Percentiles rank a stretch among this genome's conserved stretches.
phyloP scores from a whole-genome alignment of 1,140 invertebrate genomes.

The honey bee (Apis mellifera) region DNA sequence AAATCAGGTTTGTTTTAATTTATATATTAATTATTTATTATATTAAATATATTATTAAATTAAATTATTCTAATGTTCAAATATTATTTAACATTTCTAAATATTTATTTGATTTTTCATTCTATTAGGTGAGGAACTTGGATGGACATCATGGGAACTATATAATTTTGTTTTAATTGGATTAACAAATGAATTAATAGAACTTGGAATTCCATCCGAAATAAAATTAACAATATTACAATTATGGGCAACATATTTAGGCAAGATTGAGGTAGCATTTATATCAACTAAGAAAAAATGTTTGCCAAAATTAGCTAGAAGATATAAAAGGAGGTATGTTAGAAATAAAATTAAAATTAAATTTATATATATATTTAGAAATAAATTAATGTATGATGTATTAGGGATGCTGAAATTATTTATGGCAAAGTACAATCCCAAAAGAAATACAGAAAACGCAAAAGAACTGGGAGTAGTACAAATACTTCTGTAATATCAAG shows the following conservation, averaged over 20 bases:
- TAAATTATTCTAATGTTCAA: neutral
- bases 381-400: constrained; percentile 48
- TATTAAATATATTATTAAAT: neutral
- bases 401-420: constrained; percentile 82
- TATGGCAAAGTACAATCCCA: constrained; percentile 76
- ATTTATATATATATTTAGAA: neutral
- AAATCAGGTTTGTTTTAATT: constrained; percentile 44
- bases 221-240: constrained; percentile 84
- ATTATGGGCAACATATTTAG: constrained; percentile 85
- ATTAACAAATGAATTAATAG: constrained; percentile 83
- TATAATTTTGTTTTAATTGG: constrained; percentile 85
- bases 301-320: constrained; percentile 82
- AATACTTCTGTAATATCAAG: constrained; percentile 62
- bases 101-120: constrained; percentile 20
- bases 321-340: constrained; percentile 78
- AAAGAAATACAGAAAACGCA: constrained; percentile 64
- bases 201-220: constrained; percentile 81
- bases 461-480: constrained; percentile 44
- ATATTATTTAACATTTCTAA: neutral
- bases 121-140: constrained; percentile 64
- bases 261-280: constrained; percentile 84
- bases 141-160: constrained; percentile 85
- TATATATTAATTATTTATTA: neutral
- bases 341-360: neutral
- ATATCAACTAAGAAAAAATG: constrained; percentile 76